These are phyloP conservation scores for Druon quercuslanigerum DNA, from an alignment of 1,140 invertebrate genomes.

Conservation along the genomic window DNA sequence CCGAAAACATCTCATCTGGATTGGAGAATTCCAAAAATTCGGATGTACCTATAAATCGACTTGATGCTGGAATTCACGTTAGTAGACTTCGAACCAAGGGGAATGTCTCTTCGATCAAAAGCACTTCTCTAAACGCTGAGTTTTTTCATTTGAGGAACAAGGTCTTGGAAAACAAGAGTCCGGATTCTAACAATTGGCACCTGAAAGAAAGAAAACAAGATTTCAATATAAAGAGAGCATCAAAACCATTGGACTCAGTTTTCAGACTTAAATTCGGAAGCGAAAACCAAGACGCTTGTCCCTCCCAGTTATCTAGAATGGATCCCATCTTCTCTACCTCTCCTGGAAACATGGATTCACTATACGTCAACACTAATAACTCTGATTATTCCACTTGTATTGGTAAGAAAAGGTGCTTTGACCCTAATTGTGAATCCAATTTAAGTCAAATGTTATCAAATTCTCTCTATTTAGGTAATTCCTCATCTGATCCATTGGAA, in stretches of 20 bases:
- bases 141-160: conserved; percentile 62
- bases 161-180: conserved; percentile 50
- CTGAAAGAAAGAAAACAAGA: not conserved
- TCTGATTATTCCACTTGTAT: no score
- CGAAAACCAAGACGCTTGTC: no score
- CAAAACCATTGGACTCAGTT: not conserved
- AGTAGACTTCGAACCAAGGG: conserved; percentile 33
- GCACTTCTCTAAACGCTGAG: conserved; percentile 54
- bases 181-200: not conserved
- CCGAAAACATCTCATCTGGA: conserved; percentile 50
- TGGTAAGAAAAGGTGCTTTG: no score
- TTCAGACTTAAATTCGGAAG: no score
- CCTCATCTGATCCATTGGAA: conserved; percentile 40
- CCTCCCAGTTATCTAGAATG: no score
- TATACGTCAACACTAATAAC: no score
- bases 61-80: conserved; percentile 54
- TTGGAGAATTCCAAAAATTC: conserved; percentile 47
- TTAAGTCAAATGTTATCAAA: not conserved
- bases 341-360: conserved; percentile 30
- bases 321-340: no score
- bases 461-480: conserved; percentile 50
- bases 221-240: not conserved
- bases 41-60: conserved; percentile 56
- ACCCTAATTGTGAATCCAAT: no score
- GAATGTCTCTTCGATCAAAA: not conserved